phyloP scores from a whole-genome alignment of 2,888 invertebrate species.

The Galerucella pusilla region DNA sequence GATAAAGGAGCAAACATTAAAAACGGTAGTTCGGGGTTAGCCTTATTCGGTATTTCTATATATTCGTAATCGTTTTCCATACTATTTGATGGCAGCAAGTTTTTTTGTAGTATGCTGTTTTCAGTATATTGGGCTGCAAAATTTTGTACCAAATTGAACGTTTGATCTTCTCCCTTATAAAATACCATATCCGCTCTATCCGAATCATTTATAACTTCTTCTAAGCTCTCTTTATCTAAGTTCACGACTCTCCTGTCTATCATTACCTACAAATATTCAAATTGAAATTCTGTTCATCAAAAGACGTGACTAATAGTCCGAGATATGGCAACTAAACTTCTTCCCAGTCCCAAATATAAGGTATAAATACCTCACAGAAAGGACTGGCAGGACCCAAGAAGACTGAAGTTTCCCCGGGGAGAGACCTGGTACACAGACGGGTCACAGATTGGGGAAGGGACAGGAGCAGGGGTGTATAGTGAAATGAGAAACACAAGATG shows the following conservation, averaged over 20 bases:
- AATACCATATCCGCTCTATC: slow-evolving; percentile 43
- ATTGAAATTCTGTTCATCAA: no score
- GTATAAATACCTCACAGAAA: no score
- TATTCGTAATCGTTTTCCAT: slow-evolving; percentile 8
- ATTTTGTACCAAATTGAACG: slow-evolving; percentile 29
- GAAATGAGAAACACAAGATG: no score
- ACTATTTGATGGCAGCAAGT: background rate
- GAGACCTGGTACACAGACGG: no score
- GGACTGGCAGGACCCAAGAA: no score
- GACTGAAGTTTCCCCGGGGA: no score
- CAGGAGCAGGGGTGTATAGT: no score
- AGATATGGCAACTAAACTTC: no score
- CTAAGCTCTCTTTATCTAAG: slow-evolving; percentile 22
- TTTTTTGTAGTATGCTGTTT: no score
- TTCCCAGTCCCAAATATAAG: no score
- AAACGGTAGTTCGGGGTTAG: slow-evolving; percentile 9
- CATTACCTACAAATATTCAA: slow-evolving; percentile 35
- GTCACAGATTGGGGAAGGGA: no score
- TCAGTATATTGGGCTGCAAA: background rate
- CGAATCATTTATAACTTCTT: slow-evolving; percentile 33
- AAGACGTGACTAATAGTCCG: no score
- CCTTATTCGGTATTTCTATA: slow-evolving; percentile 14
- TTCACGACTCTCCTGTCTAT: slow-evolving; percentile 46
- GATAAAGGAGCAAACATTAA: slow-evolving; percentile 38
- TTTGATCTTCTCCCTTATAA: slow-evolving; percentile 34